A percentile compares a stretch with the other conserved stretches of the same genome.
Evolutionary conservation across 2,888 invertebrate genomes (phyloP).

Genomic region (Lymantria dispar): DNA sequence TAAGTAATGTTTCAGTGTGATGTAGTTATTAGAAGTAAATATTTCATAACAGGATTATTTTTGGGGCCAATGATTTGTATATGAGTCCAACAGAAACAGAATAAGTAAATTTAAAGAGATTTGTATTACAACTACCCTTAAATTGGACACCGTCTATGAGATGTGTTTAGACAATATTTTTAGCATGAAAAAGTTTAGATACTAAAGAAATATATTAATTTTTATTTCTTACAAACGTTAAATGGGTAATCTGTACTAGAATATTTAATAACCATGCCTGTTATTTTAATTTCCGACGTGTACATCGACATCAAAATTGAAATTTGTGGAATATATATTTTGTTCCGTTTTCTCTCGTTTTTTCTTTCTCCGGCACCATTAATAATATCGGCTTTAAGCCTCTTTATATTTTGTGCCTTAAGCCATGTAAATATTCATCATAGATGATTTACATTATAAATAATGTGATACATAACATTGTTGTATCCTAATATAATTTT

Average conservation of each 20-base stretch:
- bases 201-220: too few species aligned
- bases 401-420: slow-evolving; percentile 71
- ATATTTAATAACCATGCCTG: too few species aligned
- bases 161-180: too few species aligned
- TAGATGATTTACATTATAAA: slow-evolving; percentile 60
- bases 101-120: slow-evolving; percentile 21
- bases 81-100: slow-evolving; percentile 44
- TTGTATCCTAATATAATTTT: slow-evolving; percentile 49
- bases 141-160: too few species aligned
- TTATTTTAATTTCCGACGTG: too few species aligned
- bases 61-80: slow-evolving; percentile 70
- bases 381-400: slow-evolving; percentile 58
- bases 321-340: too few species aligned
- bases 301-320: too few species aligned
- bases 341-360: neutral
- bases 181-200: too few species aligned
- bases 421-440: slow-evolving; percentile 71
- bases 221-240: too few species aligned
- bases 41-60: slow-evolving; percentile 46
- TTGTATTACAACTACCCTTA: too few species aligned
- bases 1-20: slow-evolving; percentile 29
- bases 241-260: too few species aligned
- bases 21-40: slow-evolving; percentile 28
- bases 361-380: slow-evolving; percentile 7
- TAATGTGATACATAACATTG: slow-evolving; percentile 64